phyloP scores from a whole-genome alignment of 2,797 vertebrate genomes.

The Hirundo rustica region DNA sequence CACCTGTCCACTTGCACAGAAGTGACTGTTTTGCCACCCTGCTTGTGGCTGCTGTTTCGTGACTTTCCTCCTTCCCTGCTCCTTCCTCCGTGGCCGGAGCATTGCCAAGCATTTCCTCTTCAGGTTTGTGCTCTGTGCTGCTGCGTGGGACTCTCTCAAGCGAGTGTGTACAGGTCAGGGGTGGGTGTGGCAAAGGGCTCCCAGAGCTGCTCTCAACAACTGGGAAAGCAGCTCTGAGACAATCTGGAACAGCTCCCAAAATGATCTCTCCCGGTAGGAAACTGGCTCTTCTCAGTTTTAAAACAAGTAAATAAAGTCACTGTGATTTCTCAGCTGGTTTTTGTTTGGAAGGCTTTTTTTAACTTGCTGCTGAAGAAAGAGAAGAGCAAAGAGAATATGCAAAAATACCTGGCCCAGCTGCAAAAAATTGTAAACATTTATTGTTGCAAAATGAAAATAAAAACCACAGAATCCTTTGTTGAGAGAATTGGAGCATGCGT shows the following conservation, averaged over 20 bases:
- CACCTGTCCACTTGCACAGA: not conserved
- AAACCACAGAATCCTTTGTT: not conserved
- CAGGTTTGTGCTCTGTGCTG: not conserved
- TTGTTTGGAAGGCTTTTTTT: not conserved
- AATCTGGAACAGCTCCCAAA: constrained; percentile 3
- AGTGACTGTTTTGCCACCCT: not conserved
- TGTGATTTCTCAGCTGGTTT: not conserved
- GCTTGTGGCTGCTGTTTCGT: not conserved
- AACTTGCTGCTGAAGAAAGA: not conserved
- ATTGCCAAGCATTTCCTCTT: not conserved
- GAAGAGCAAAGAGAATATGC: not conserved
- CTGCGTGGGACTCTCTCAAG: not conserved
- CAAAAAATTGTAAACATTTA: not conserved
- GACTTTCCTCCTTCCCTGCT: not conserved
- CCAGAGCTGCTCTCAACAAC: not conserved
- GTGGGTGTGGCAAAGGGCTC: constrained; percentile 28
- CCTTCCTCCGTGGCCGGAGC: not conserved
- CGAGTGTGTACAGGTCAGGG: not conserved
- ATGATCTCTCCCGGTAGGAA: not conserved
- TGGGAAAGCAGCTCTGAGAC: not conserved
- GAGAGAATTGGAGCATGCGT: not conserved
- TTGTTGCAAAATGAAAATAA: not conserved
- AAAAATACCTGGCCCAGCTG: not conserved
- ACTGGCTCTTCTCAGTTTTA: not conserved
- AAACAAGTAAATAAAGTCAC: not conserved